Evolutionary conservation across 2,888 invertebrate genomes (phyloP).

Genomic region (Timema cristinae): DNA sequence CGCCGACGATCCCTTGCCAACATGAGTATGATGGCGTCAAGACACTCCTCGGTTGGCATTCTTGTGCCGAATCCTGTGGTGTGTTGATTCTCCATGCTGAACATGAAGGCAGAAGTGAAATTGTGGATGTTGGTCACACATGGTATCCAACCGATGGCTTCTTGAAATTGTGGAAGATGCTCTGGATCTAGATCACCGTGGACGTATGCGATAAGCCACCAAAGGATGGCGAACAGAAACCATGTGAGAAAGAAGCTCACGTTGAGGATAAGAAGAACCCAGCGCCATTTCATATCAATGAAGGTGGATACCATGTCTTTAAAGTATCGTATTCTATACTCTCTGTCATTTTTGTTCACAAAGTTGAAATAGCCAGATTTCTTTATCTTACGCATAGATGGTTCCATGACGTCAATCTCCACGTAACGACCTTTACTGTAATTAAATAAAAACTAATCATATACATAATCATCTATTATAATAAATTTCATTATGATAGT

Average conservation of each 20-base stretch:
- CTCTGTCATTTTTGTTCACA: background rate
- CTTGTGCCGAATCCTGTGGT: constrained; percentile 81
- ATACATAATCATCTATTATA: background rate
- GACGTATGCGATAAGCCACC: constrained; percentile 70
- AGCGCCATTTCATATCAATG: constrained; percentile 72
- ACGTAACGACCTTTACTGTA: constrained; percentile 4
- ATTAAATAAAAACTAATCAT: background rate
- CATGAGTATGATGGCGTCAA: constrained; percentile 79
- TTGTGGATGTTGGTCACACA: constrained; percentile 53
- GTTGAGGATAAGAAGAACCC: constrained; percentile 60
- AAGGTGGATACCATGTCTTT: constrained; percentile 46
- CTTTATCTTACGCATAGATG: background rate
- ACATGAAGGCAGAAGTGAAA: constrained; percentile 63
- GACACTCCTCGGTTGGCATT: constrained; percentile 78
- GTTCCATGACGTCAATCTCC: background rate
- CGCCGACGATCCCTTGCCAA: constrained; percentile 67
- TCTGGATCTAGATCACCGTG: constrained; percentile 72
- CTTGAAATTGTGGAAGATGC: constrained; percentile 39
- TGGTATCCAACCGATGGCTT: constrained; percentile 40
- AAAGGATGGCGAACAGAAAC: constrained; percentile 72
- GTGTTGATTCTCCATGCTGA: constrained; percentile 84
- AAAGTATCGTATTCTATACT: background rate
- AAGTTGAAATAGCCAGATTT: constrained; percentile 8
- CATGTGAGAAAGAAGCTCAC: constrained; percentile 66
- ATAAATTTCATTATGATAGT: background rate